These are phyloP conservation scores for Tamandua tetradactyla DNA, from an alignment of 2,797 vertebrate species.

Conservation along the genomic window DNA sequence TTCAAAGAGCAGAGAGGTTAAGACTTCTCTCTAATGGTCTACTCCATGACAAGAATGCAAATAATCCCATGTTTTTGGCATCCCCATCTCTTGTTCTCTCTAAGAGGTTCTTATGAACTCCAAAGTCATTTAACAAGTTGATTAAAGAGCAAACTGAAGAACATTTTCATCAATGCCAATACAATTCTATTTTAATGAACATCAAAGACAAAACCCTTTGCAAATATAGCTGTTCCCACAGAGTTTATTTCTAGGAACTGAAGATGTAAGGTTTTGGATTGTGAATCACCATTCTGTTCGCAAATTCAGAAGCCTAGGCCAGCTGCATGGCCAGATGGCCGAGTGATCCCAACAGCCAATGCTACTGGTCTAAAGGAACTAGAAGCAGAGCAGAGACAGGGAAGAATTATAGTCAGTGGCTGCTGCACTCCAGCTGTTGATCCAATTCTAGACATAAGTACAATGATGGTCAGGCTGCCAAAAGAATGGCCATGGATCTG, in stretches of 20 bases:
- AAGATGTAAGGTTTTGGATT: conserved; percentile 60
- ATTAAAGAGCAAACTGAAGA: conserved; percentile 27
- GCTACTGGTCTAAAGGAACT: conserved; percentile 28
- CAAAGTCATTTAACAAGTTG: conserved; percentile 23
- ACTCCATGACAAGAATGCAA: background rate
- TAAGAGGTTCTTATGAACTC: background rate
- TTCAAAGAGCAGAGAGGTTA: background rate
- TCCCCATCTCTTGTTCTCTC: background rate
- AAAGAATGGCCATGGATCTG: background rate
- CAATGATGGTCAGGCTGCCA: background rate
- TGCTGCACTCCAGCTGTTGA: conserved; percentile 58
- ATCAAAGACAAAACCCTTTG: conserved; percentile 39
- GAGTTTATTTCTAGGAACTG: conserved; percentile 42
- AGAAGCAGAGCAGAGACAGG: background rate
- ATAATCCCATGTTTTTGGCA: background rate
- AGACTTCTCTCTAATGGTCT: background rate
- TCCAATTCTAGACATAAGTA: conserved; percentile 52
- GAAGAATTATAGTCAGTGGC: conserved; percentile 37
- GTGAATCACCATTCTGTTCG: conserved; percentile 48
- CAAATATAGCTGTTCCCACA: background rate
- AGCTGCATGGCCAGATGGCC: conserved; percentile 67
- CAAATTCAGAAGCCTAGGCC: conserved; percentile 49
- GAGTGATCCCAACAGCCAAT: background rate
- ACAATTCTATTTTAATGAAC: background rate
- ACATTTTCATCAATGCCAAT: background rate